phyloP scores from a whole-genome alignment of 2,797 vertebrate species.

The Picus viridis region DNA sequence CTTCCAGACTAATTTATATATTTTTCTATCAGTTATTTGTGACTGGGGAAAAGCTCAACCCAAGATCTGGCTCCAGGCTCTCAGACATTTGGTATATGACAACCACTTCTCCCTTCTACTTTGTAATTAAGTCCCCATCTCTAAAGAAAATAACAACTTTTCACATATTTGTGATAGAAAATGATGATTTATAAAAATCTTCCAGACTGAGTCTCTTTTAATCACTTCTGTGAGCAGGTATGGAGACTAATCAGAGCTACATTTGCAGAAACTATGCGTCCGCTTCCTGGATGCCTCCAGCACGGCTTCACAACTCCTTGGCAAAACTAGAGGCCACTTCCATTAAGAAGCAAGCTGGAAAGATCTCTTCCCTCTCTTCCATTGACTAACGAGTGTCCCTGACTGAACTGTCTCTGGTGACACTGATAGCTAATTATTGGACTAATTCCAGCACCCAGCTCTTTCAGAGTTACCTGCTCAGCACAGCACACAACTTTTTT shows the following conservation, averaged over 20 bases:
- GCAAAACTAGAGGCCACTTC: not conserved
- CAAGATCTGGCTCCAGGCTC: not conserved
- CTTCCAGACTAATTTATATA: conserved; percentile 8
- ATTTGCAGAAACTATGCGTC: not conserved
- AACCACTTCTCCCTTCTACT: not conserved
- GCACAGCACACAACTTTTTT: not conserved
- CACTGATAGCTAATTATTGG: not conserved
- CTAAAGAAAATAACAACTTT: not conserved
- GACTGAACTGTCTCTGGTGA: not conserved
- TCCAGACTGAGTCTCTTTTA: not conserved
- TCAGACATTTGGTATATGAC: not conserved
- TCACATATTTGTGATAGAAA: not conserved
- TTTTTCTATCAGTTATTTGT: not conserved
- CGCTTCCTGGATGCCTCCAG: not conserved
- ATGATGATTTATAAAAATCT: not conserved
- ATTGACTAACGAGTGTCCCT: not conserved
- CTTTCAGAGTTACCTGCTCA: not conserved
- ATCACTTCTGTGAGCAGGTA: not conserved
- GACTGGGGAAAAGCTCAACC: not conserved
- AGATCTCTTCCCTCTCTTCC: not conserved
- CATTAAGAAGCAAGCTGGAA: not conserved
- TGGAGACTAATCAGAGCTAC: not conserved
- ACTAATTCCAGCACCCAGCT: not conserved
- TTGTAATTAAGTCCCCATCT: not conserved
- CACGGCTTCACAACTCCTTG: accelerated